Evolutionary conservation across 1,140 invertebrate species (phyloP), one percentile per base, ranked within the genome.

Genomic region (Trypoxylus dichotomus): DNA sequence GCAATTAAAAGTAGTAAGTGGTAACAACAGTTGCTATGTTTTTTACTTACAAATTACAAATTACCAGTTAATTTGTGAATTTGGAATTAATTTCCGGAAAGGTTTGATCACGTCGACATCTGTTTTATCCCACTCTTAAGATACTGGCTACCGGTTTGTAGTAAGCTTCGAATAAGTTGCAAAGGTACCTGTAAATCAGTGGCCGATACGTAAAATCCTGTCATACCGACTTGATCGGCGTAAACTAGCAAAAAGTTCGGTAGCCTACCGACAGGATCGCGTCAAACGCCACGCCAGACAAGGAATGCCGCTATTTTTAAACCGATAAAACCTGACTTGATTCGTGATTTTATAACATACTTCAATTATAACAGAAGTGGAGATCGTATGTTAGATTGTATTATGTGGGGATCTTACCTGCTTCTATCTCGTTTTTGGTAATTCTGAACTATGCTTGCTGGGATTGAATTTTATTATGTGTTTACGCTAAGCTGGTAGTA

Each of bases 181-280:
- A 76, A 41, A 60, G 58, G 29, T 24, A 63, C 60, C 60, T 63
- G 60, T 63, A 63, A 63, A 19, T 63, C n/a, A 11, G 60, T 24
- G 19, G 19, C 60, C 19, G 60, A 25, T 24, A 63, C 60, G 60
- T 63, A 73, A 73, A 32, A 73, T 21, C 77, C 83, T 83, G 82
- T 82, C 79, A 81, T 83, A 83, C 83, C 83, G 83, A 76, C 82
- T 29, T 42, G 71, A 32, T 79, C 72, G 54, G 75, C 77, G 58
- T 77, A 60, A 77, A 41, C 24, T 77, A 15, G 43, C 42, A 83
- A 83, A 83, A 82, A 83, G 73, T 83, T 83, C 78, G 77, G 79
- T 81, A 76, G 77, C 81, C 78, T 79, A 76, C 83, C 83, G 83
- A 79, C 78, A 83, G 83, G 76, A 74, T 82, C 81, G 78, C 74